Base-by-base conservation (phyloP, 2,888 invertebrate genomes). In the Watsonalla binaria region DNA sequence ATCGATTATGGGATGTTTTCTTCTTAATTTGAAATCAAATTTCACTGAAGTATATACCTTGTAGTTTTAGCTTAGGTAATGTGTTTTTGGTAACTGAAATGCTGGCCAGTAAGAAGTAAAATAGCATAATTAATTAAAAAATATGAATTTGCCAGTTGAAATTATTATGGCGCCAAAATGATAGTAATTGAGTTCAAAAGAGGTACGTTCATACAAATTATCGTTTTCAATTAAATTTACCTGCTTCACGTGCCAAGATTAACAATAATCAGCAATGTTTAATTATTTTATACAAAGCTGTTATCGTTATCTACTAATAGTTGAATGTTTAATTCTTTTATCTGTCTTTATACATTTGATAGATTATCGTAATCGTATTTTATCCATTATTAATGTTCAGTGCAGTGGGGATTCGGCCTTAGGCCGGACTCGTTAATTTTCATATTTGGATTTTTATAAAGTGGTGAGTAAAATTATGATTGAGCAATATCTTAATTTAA, bases 341-440 rank as follows among this genome's bases (percentile, higher is more conserved):
- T 70, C 69, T 60, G 54, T 65, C 69, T 60, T 54, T 65, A 71
- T 62, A 57, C 68, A 45, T 45, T 64, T 63, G 60, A 58, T 66
- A 67, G 68, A 70, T 70, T 79, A 76, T 66, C 65, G 58, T 74
- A 79, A 84, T 83, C 76, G 70, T 50, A 47, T 60, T 62, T 70
- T 56, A 66, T 61, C 56, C 51, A 14, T 58, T 60, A 11, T 62
- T 54, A 70, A 65, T 70, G 70, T 74, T 80, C 70, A 86, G 86
- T 87, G 70, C 57, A 66, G 74, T 65, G 72, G 61, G 67, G 68
- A 72, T 60, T 72, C 67, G 82, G 82, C 80, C 76, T 56, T 61
- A 56, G 71, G 81, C 76, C 76, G 80, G 78, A 59, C 58, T 61
- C 51, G 54, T 54, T 55, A 54, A 39, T 48, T 63, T 62, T 63